Base-by-base conservation (phyloP, 2,888 invertebrate genomes). In the Synanthedon vespiformis region DNA sequence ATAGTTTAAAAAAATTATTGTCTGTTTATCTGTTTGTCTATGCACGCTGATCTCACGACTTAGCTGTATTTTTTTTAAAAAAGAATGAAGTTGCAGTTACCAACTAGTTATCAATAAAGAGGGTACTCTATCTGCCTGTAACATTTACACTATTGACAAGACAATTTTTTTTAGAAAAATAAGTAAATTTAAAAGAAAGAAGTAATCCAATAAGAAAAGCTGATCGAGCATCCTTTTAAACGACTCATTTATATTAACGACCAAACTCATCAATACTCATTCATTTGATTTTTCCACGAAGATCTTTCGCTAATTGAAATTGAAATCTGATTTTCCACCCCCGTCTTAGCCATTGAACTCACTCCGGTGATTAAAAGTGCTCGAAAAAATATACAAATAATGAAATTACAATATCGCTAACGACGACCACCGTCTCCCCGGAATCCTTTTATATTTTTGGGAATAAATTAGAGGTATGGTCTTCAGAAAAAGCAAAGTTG, bases 321-420 rank as follows among this genome's bases (percentile, higher is more conserved):
- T 82, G 87, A 83, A 87, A 86, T 86, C 85, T 79, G 87, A 87
- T 87, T 87, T 85, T 68, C 79, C 72, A 73, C 74, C 77, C 72
- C 65, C 61, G 59, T 64, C 63, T 65, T 65, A 62, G 65, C 70
- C 70, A 74, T 70, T 70, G 73, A 74, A 68, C 72, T 61, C 64
- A 61, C 67, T 61, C 68, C 65, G 71, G 80, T 86, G 88, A 88
- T 88, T 88, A 88, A 88, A 87, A 85, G 83, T 82, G 84, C 81
- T 81, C 76, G 78, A 75, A 85, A 84, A 86, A 88, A 85, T 80
- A 88, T 85, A 34, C 34, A 88, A 88, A 87, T 87, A 88, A 88
- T 88, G 83, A 85, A 88, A 88, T 88, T 88, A 88, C 88, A 88
- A 88, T 88, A 88, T 88, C 84, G 85, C 83, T 88, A 88, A 88